Conservation (phyloP, 1,140 invertebrate genomes). For the Brachionus rubens region DNA sequence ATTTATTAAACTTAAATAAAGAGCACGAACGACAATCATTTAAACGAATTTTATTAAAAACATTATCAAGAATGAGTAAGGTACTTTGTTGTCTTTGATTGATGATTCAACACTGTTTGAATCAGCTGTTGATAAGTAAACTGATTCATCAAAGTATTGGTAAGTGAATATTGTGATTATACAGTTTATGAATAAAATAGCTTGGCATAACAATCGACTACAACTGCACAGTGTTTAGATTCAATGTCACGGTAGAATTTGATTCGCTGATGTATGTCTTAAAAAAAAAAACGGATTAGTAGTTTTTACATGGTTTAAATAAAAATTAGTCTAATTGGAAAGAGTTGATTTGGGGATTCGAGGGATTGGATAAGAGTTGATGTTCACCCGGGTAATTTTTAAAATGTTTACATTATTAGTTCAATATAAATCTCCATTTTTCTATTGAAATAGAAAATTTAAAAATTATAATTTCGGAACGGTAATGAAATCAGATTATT, state of each 20-base stretch:
- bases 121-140: conserved; percentile 19
- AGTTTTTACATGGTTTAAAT: too few species aligned
- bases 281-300: too few species aligned
- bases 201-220: conserved; percentile 90
- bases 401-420: too few species aligned
- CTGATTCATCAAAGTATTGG: conserved; percentile 71
- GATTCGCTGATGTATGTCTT: conserved; percentile 12
- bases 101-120: conserved; percentile 36
- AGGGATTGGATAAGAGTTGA: too few species aligned
- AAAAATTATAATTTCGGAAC: too few species aligned
- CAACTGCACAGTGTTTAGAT: conserved; percentile 60
- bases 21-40: conserved; percentile 88
- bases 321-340: too few species aligned
- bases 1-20: too few species aligned
- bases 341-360: too few species aligned
- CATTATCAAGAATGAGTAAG: conserved; percentile 91
- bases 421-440: too few species aligned
- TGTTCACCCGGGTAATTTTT: too few species aligned
- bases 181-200: conserved; percentile 99
- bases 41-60: conserved; percentile 81
- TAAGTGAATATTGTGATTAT: conserved; percentile 94
- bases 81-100: conserved; percentile 80
- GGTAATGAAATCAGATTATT: too few species aligned
- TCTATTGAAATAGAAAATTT: too few species aligned
- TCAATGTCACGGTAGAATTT: conserved; percentile 53